Evolutionary conservation across 2,797 vertebrate species (phyloP), one percentile per base, ranked within the genome.

Genomic region (Sparus aurata): DNA sequence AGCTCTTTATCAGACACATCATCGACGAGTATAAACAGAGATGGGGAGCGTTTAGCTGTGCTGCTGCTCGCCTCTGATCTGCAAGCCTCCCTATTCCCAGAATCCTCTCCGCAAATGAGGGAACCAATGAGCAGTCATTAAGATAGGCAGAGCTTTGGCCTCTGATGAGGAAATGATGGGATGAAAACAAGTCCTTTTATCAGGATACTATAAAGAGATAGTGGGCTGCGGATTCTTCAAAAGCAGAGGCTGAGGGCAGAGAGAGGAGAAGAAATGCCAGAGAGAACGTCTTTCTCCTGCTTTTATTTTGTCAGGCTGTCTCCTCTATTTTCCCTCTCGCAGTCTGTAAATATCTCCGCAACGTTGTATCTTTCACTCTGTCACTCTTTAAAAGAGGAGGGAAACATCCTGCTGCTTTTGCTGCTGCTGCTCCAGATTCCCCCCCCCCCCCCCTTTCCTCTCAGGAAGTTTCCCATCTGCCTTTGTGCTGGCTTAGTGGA

Each of bases 381-480:
- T 90, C 89, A 69, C 69, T 91, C 86, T 92, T 82, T 90, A 84
- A 90, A 88, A 82, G 84, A 91, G 77, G 62, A 92, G 89, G 89
- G 94, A 93, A 93, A 91, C 93, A 93, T 95, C 94, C 89, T 92
- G 93, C 92, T 87, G 88, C 89, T 91, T 92, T 91, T 91, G 91
- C 87, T 90, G 86, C 87, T 90, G 86, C 88, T 73, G 87, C 83
- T 94, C 86, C 85, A 92, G 85, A 88, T 80, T 74, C 83, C 71
- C 74, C 83, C 71, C 27, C 75, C 71, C 27, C 75, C 30, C 78
- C 86, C 68, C 75, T 90, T 95, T 95, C 94, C 94, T 95, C 86
- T 94, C 91, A 95, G 95, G 95, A 95, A 95, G 92, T 91, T 92
- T 92, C 93, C 90, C 92, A 94, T 95, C 94, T 95, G 93, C 92